These are phyloP conservation scores for Taphrorychus bicolor DNA, from an alignment of 2,888 invertebrate species.

Conservation along the genomic window DNA sequence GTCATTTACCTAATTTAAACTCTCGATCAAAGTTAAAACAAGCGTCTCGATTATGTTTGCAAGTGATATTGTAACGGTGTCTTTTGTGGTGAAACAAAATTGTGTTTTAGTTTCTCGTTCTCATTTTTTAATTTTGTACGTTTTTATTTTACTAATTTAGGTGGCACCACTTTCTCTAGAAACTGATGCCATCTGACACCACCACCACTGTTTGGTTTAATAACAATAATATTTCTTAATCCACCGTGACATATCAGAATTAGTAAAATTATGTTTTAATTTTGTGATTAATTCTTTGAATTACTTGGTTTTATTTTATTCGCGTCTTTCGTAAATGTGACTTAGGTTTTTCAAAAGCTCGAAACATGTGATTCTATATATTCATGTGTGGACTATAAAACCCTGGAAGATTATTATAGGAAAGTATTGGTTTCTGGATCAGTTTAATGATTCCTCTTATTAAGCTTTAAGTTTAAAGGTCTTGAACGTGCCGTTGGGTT, in stretches of 20 bases:
- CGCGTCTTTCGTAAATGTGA: too few species aligned
- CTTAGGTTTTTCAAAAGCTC: neutral
- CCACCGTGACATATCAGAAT: neutral
- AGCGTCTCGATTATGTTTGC: too few species aligned
- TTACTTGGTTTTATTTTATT: neutral
- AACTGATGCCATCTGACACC: neutral
- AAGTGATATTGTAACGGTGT: neutral
- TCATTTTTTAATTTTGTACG: neutral
- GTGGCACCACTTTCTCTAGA: neutral
- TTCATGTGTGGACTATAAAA: too few species aligned
- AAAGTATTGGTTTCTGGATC: conserved; percentile 6
- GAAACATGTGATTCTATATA: neutral
- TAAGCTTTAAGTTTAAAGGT: conserved; percentile 1
- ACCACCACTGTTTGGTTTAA: too few species aligned
- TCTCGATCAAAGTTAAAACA: neutral
- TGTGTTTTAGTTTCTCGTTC: neutral
- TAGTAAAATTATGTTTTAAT: neutral
- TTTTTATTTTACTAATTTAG: neutral
- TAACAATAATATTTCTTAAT: too few species aligned
- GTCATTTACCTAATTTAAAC: neutral
- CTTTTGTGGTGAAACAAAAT: neutral
- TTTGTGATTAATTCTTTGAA: neutral
- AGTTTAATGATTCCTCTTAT: conserved; percentile 25
- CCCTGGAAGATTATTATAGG: neutral
- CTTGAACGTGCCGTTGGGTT: neutral